Percentiles rank a stretch among this genome's conserved stretches.
phyloP scores from a whole-genome alignment of 2,797 vertebrate genomes.

The Coluber constrictor region DNA sequence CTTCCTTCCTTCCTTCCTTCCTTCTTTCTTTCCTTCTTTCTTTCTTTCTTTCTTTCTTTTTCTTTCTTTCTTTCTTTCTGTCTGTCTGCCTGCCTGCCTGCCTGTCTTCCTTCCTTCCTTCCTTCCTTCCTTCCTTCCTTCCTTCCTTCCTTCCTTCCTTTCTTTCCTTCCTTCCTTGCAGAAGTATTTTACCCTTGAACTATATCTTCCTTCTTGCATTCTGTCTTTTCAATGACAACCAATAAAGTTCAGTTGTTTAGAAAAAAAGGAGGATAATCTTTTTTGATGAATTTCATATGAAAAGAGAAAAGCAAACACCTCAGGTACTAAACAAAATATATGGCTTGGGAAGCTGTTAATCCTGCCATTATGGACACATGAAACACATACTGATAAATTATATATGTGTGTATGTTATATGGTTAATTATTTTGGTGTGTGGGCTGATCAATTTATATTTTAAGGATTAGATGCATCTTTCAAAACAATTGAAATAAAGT shows the following conservation, averaged over 20 bases:
- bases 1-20: rapidly evolving
- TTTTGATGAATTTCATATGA: neutral
- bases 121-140: rapidly evolving
- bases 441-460: slow-evolving; percentile 9
- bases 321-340: slow-evolving; percentile 8
- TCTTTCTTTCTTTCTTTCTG: no score
- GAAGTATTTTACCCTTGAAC: neutral
- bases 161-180: neutral
- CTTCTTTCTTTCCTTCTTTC: rapidly evolving
- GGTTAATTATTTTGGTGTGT: neutral
- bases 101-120: neutral
- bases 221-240: slow-evolving; percentile 13
- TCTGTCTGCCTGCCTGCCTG: no score
- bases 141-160: neutral
- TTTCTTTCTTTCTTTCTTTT: neutral
- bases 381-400: neutral
- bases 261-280: neutral
- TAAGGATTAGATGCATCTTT: neutral
- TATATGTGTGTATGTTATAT: no score
- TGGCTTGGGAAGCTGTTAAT: neutral
- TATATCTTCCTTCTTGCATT: neutral
- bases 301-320: neutral
- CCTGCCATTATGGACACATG: neutral
- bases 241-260: neutral
- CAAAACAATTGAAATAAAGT: neutral